These are phyloP conservation scores for Biston betularia DNA, from an alignment of 2,888 invertebrate genomes.

Conservation along the genomic window DNA sequence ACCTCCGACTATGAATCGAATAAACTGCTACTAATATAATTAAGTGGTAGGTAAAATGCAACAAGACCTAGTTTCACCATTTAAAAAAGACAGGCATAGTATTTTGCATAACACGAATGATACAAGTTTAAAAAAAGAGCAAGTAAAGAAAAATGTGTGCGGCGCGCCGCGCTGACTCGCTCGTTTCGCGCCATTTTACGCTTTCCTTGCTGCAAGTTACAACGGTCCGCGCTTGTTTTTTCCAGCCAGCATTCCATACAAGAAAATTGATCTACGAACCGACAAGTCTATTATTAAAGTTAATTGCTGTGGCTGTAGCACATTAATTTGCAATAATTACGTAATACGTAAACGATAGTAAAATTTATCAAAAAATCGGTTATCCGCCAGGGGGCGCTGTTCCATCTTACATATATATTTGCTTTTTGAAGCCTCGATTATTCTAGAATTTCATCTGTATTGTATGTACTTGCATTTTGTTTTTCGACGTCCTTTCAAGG, in stretches of 20 bases:
- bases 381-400: too few relatives aligned
- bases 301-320: conserved; percentile 68
- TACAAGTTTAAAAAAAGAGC: neutral
- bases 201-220: conserved; percentile 69
- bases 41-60: neutral
- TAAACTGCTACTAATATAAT: neutral
- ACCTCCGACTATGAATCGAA: conserved; percentile 1
- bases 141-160: neutral
- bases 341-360: conserved; percentile 44
- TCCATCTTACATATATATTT: conserved; percentile 52
- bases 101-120: conserved; percentile 17
- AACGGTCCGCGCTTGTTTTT: conserved; percentile 71
- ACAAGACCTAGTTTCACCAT: conserved; percentile 16
- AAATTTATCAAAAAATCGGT: too few relatives aligned
- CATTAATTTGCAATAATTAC: too few relatives aligned
- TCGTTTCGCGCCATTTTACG: conserved; percentile 64
- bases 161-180: conserved; percentile 8
- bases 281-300: conserved; percentile 69
- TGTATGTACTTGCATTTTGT: too few relatives aligned
- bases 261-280: conserved; percentile 68
- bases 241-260: conserved; percentile 72
- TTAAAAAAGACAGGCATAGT: neutral
- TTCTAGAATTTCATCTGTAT: neutral
- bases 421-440: conserved; percentile 50
- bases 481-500: too few relatives aligned